Evolutionary conservation across 2,888 invertebrate genomes (phyloP).

Genomic region (Margaritifera margaritifera): DNA sequence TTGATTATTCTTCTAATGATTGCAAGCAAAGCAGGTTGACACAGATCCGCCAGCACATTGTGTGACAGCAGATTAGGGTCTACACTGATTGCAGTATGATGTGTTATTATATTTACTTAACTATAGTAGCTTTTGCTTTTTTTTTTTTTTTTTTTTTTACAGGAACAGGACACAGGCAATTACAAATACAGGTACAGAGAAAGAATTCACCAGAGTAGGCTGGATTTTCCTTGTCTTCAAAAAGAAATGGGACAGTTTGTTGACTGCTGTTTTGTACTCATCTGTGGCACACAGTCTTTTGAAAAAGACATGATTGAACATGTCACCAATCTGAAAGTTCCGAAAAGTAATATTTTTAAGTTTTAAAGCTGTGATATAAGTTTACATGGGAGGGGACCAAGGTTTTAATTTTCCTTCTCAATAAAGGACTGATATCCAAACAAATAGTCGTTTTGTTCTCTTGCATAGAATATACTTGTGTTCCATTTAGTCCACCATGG

Average conservation of each 20-base stretch:
- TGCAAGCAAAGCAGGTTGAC: no score
- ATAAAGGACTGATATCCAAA: no score
- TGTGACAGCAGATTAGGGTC: no score
- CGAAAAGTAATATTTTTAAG: conserved; percentile 43
- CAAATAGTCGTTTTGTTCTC: no score
- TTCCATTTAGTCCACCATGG: no score
- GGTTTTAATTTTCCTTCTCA: no score
- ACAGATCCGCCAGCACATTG: no score
- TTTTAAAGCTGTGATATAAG: conserved; percentile 36
- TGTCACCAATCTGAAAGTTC: conserved; percentile 34
- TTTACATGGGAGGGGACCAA: no score
- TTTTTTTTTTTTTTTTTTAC: conserved; percentile 19
- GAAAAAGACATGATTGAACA: conserved; percentile 74
- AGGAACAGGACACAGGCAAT: conserved; percentile 22
- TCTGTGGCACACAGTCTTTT: conserved; percentile 80
- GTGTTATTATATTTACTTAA: no score
- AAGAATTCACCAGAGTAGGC: conserved; percentile 39
- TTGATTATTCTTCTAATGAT: no score
- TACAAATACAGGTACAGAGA: conserved; percentile 54
- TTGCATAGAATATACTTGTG: no score
- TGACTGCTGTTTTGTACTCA: conserved; percentile 70
- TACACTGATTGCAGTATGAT: no score
- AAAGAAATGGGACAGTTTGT: conserved; percentile 17
- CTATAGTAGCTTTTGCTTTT: background rate
- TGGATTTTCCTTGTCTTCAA: conserved; percentile 27